Evolutionary conservation across 2,888 invertebrate genomes (phyloP), one percentile per base, ranked within the genome.

Genomic region (Bibio marci): DNA sequence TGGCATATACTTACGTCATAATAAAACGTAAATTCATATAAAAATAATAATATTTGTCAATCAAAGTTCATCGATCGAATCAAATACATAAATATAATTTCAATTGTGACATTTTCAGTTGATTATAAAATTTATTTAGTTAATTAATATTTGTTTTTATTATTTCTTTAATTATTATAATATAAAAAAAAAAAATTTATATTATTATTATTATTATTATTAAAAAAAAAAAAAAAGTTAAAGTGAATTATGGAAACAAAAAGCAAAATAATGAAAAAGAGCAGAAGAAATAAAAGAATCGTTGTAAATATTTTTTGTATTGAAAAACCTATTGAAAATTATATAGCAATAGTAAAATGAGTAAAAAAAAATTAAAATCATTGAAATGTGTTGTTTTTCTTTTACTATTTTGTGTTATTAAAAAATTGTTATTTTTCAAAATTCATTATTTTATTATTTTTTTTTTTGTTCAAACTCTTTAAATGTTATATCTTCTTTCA

Each of bases 181-280:
- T 22, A 4, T 4, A 19, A 34, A 32, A 4, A 5, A 18, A 7
- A 18, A 32, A 17, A 31, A n/a, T 8, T 31, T 15, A 15, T 31
- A n/a, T 15, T 13, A 8, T 15, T 15, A 5, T 31, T 30, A 28
- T 36, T 19, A 17, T 19, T 22, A n/a, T 8, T 28, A n/a, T 28
- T 28, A 17, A 35, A 35, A 13, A 11, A 42, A 37, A 39, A 40
- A 42, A 41, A 42, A 46, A 44, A 43, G 38, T 41, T 43, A 35
- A 43, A 43, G 41, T 11, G 18, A 39, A 37, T 40, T 37, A 38
- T 6, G 18, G 8, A n/a, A n/a, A 11, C 3, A 22, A 4, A 39
- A 12, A 39, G 19, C 5, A 14, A 12, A 27, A 17, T 12, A 15
- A 15, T 30, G 30, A 37, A 19, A n/a, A 12, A 28, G 6, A 30